phyloP scores from a whole-genome alignment of 2,797 vertebrate genomes.

The Sebastes alutus region DNA sequence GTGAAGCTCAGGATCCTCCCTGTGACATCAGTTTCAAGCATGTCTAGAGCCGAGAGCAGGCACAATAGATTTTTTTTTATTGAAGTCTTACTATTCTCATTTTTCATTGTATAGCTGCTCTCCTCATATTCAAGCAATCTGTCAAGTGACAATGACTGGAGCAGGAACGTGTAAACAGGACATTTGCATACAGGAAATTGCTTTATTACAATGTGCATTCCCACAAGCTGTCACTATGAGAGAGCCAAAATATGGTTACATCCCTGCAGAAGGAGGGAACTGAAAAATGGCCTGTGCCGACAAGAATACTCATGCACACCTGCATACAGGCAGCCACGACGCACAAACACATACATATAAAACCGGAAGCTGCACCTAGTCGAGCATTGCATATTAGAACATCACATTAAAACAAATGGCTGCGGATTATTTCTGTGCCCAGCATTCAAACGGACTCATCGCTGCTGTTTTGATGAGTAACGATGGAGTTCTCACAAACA shows the following conservation, averaged over 20 bases:
- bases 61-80: conserved; percentile 66
- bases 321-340: not conserved
- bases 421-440: conserved; percentile 16
- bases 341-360: conserved; percentile 6
- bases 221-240: conserved; percentile 72
- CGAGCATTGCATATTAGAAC: not conserved
- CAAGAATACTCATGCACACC: conserved; percentile 43
- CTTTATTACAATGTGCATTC: conserved; percentile 79
- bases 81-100: conserved; percentile 70
- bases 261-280: conserved; percentile 40
- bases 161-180: conserved; percentile 75
- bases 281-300: conserved; percentile 64
- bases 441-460: conserved; percentile 5
- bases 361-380: conserved; percentile 8
- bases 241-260: conserved; percentile 61
- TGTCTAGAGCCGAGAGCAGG: conserved; percentile 37
- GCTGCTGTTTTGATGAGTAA: conserved; percentile 13
- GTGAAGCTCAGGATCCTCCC: conserved; percentile 34
- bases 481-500: conserved; percentile 19
- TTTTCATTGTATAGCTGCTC: conserved; percentile 70
- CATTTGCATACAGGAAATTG: conserved; percentile 84
- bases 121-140: conserved; percentile 73
- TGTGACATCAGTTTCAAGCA: conserved; percentile 58
- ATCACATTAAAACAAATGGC: conserved; percentile 14
- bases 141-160: conserved; percentile 77